A percentile compares a stretch with the other conserved stretches of the same genome.
Evolutionary conservation across 2,888 invertebrate species (phyloP).

Genomic region (Mythimna pallens): DNA sequence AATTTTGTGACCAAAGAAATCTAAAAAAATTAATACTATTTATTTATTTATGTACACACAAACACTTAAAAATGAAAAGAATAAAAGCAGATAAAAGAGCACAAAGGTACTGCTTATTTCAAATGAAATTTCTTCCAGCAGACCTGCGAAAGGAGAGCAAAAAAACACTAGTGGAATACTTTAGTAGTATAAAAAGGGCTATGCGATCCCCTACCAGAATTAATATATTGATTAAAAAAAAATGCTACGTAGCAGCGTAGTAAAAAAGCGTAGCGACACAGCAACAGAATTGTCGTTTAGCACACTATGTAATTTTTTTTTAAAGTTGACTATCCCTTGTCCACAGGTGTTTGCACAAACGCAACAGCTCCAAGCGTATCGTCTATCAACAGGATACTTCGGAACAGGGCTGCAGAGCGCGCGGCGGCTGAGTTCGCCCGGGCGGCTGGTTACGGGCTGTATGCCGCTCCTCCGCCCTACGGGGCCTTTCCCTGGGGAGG

Average conservation of each 20-base stretch:
- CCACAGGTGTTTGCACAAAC: conserved; percentile 97
- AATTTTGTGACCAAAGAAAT: background rate
- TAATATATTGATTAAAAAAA: too few relatives aligned
- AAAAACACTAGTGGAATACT: too few relatives aligned
- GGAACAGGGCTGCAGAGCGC: conserved; percentile 98
- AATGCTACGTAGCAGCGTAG: conserved; percentile 6
- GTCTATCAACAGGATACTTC: conserved; percentile 98
- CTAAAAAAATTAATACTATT: too few relatives aligned
- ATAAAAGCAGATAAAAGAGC: too few relatives aligned
- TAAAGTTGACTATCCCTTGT: conserved; percentile 51
- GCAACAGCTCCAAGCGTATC: conserved; percentile 99
- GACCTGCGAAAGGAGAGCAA: too few relatives aligned
- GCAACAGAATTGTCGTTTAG: background rate
- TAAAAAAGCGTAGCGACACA: background rate
- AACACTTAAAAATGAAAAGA: too few relatives aligned
- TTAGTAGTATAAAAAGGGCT: too few relatives aligned
- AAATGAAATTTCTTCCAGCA: too few relatives aligned
- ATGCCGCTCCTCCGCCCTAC: conserved; percentile 94
- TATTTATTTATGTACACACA: too few relatives aligned
- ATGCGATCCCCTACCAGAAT: background rate
- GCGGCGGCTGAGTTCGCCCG: conserved; percentile 98
- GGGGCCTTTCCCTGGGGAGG: conserved; percentile 91
- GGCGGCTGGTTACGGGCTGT: conserved; percentile 96
- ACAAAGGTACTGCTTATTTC: too few relatives aligned
- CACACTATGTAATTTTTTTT: background rate